These are phyloP conservation scores for Cliona cf. orientalis DNA, from an alignment of 37 sponge, comb jelly and placozoan genomes.

Conservation along the genomic window DNA sequence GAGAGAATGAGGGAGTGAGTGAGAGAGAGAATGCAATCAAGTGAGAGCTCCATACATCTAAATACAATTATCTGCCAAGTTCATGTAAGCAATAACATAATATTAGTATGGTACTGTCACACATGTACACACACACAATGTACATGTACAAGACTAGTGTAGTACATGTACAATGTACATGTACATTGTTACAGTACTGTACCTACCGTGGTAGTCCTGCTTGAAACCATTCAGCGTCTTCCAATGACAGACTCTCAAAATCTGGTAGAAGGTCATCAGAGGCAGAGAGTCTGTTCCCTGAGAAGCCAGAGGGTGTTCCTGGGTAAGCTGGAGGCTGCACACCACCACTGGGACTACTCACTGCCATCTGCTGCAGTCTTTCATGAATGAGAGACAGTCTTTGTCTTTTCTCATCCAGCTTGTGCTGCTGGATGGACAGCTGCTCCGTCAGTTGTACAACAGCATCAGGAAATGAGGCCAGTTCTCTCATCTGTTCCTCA, in stretches of 20 bases:
- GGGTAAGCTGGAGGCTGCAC: neutral
- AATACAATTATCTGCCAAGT: neutral
- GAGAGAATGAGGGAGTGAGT: no score
- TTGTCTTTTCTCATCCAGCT: constrained; percentile 16
- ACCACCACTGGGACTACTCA: neutral
- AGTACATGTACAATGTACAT: no score
- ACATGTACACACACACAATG: constrained; percentile 15
- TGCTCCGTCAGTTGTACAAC: constrained; percentile 17
- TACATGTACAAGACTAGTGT: no score
- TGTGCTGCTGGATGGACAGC: constrained; percentile 3
- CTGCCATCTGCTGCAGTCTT: neutral
- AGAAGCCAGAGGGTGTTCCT: neutral
- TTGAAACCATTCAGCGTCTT: constrained; percentile 69
- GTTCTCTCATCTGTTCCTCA: constrained; percentile 6
- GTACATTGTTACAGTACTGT: no score
- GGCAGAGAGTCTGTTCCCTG: neutral
- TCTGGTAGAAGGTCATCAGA: constrained; percentile 1
- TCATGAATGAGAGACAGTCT: neutral
- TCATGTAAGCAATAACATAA: neutral
- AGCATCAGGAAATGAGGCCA: constrained; percentile 15
- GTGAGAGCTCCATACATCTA: neutral
- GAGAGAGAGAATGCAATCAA: no score
- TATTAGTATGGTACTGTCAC: neutral
- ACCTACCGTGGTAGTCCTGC: constrained; percentile 58
- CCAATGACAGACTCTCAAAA: constrained; percentile 23